Evolutionary conservation across 2,888 invertebrate species (phyloP).

Genomic region (Epicampocera succincta): DNA sequence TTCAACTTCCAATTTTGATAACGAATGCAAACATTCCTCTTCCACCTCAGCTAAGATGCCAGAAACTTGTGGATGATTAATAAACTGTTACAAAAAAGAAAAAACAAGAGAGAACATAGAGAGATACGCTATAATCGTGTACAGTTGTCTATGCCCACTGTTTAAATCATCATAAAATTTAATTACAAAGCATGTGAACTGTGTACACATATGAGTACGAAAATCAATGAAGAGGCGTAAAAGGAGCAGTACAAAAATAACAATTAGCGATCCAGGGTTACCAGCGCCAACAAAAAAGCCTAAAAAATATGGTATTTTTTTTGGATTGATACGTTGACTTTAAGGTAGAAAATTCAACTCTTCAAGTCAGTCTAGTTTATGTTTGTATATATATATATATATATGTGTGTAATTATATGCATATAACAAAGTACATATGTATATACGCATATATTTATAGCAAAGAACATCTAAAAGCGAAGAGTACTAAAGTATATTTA

Average conservation of each 20-base stretch:
- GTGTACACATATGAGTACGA: background rate
- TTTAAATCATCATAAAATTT: constrained; percentile 43
- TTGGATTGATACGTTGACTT: no score
- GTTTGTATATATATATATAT: no score
- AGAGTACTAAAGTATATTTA: no score
- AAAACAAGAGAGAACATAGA: constrained; percentile 27
- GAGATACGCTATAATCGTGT: constrained; percentile 16
- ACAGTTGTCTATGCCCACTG: background rate
- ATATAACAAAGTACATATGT: no score
- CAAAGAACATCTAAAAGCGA: no score
- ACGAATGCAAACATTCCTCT: constrained; percentile 88
- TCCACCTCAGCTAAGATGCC: constrained; percentile 91
- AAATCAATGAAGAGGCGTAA: constrained; percentile 48
- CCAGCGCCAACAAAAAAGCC: no score
- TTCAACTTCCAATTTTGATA: constrained; percentile 89
- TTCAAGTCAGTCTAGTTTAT: no score
- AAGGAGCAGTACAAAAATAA: constrained; percentile 32
- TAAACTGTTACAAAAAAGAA: constrained; percentile 82
- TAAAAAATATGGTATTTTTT: no score
- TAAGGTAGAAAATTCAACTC: no score
- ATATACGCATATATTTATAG: no score
- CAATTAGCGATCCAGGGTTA: constrained; percentile 24
- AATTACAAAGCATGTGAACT: constrained; percentile 14
- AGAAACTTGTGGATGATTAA: constrained; percentile 93
- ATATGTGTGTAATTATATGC: no score